Base-by-base conservation (phyloP, 2,888 invertebrate genomes). In the Pyrochroa serraticornis region DNA sequence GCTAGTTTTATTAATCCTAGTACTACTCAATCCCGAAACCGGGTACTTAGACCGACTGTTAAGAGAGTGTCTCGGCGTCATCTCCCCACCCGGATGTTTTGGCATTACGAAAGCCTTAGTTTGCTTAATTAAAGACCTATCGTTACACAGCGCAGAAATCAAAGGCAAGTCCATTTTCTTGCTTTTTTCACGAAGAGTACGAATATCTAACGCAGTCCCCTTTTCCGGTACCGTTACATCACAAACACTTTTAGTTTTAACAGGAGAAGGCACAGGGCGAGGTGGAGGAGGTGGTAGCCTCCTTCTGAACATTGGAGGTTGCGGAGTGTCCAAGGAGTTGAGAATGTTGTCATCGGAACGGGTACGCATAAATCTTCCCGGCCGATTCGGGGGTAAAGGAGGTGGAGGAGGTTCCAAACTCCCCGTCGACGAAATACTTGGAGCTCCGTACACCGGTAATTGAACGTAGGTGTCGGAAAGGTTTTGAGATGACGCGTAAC, bases 81-180 rank as follows among this genome's bases (percentile, higher is more conserved):
- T 61, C 51, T 60, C 65, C 42, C 72, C 75, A 36, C 73, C 77
- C 31, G 85, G 83, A 71, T 85, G 85, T 77, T 90, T 90, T 49
- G 91, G 89, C 83, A 89, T 85, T 64, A 90, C 91, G 75, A 91
- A 91, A 13, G 92, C 92, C 78, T 92, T 92, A 46, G 93, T 93
- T 80, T 93, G 93, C 79, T 92, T 93, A 57, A 93, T 82, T 72
- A 96, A 84, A 58, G 93, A 92, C 56, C 92, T 87, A 79, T 96
- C 96, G 77, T 95, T 96, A 82, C 95, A 96, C 68, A 96, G 83
- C 8, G 95, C 96, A 58, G 94, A 92, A 75, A 96, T 95, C 60
- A 97, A 82, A 12, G 96, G 96, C 78, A 96, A 83, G 80, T 95
- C 94, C 73, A 95, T 83, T 76, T 93, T 91, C 76, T 90, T 90